Conservation (phyloP, 2,113 vertebrate genomes). For the Callionymus lyra region DNA sequence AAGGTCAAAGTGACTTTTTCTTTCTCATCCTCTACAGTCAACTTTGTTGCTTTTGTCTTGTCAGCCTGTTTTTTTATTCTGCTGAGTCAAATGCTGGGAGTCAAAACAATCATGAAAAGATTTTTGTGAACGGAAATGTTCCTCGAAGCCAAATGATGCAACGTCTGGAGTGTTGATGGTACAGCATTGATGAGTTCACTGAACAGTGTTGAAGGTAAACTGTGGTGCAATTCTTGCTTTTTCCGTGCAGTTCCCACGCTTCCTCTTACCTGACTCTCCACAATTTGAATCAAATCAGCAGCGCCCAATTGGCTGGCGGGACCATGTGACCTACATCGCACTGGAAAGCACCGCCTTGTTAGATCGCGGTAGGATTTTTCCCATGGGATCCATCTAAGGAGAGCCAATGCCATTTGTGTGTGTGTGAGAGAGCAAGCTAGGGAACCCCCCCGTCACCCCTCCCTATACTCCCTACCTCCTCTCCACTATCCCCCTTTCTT, state of each 20-base stretch:
- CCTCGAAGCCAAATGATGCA: too few species aligned
- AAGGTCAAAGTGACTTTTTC: too few species aligned
- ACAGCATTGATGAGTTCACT: slow-evolving; percentile 6
- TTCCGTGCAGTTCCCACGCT: slow-evolving; percentile 58
- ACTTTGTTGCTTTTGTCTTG: too few species aligned
- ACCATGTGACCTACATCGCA: slow-evolving; percentile 58
- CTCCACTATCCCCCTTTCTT: slow-evolving; percentile 38
- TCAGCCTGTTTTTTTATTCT: too few species aligned
- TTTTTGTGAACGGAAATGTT: too few species aligned
- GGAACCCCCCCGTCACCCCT: slow-evolving; percentile 21
- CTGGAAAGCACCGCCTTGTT: slow-evolving; percentile 45
- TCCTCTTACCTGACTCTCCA: slow-evolving; percentile 62
- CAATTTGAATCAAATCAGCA: slow-evolving; percentile 68
- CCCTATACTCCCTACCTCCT: slow-evolving; percentile 28
- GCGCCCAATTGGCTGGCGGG: slow-evolving; percentile 50
- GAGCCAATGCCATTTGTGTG: slow-evolving; percentile 19
- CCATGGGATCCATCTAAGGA: slow-evolving; percentile 67
- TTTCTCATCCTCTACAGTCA: too few species aligned
- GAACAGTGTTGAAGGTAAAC: slow-evolving; percentile 23
- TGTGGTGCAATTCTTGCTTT: slow-evolving; percentile 12
- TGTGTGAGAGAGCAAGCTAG: slow-evolving; percentile 24
- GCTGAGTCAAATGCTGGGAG: too few species aligned
- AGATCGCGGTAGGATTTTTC: slow-evolving; percentile 64
- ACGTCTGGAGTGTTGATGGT: too few species aligned
- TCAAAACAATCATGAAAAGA: not conserved